Evolutionary conservation across 2,113 vertebrate genomes (phyloP).

Genomic region (Lophius piscatorius): DNA sequence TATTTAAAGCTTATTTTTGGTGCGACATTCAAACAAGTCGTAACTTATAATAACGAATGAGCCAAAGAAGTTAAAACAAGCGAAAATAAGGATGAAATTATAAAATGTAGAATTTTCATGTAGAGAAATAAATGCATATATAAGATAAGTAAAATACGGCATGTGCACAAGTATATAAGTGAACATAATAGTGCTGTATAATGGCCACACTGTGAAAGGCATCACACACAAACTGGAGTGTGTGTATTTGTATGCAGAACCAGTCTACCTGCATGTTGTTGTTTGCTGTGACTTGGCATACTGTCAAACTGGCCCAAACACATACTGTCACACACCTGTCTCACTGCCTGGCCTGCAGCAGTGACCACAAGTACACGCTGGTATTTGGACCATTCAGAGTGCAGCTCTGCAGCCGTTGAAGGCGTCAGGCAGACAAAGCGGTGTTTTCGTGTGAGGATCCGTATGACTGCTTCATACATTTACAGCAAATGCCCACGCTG

Average conservation of each 20-base stretch:
- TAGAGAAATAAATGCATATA: no score
- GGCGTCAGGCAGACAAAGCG: slow-evolving; percentile 7
- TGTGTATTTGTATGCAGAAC: slow-evolving; percentile 35
- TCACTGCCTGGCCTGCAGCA: slow-evolving; percentile 41
- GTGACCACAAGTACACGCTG: slow-evolving; percentile 27
- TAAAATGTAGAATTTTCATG: no score
- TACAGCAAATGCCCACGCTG: neutral
- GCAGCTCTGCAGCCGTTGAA: slow-evolving; percentile 29
- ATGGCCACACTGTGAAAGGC: neutral
- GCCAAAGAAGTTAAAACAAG: no score
- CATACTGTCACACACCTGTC: slow-evolving; percentile 60
- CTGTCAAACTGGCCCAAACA: slow-evolving; percentile 39
- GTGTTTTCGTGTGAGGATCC: slow-evolving; percentile 3
- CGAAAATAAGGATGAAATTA: no score
- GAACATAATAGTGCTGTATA: no score
- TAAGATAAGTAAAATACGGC: no score
- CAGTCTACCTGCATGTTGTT: slow-evolving; percentile 53
- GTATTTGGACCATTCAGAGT: slow-evolving; percentile 31
- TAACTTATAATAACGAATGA: no score
- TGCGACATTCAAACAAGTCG: no score
- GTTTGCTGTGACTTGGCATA: slow-evolving; percentile 47
- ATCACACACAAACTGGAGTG: slow-evolving; percentile 14
- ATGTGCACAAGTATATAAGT: no score
- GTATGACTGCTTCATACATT: neutral
- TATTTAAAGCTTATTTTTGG: no score